These are phyloP conservation scores for Oncorhynchus gorbuscha DNA, from an alignment of 2,113 vertebrate genomes.

Conservation along the genomic window DNA sequence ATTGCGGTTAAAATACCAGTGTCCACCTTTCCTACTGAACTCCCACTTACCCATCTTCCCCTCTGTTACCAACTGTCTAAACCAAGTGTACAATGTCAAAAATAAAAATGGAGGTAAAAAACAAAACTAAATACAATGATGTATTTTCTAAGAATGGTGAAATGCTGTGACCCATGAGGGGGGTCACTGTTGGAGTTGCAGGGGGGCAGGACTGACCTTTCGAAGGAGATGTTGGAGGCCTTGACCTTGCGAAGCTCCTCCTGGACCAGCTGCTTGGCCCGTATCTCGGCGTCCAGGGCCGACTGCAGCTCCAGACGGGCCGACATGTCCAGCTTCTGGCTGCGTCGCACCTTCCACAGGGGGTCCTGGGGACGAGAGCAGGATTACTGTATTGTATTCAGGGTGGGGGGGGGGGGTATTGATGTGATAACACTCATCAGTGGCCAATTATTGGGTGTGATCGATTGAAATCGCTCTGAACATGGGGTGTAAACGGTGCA, in stretches of 20 bases:
- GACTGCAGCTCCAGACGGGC: slow-evolving; percentile 95
- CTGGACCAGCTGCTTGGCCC: slow-evolving; percentile 92
- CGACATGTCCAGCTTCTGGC: slow-evolving; percentile 98
- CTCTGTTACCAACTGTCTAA: background rate
- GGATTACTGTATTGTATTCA: too few relatives aligned
- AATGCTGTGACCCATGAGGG: background rate
- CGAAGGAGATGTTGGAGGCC: slow-evolving; percentile 83
- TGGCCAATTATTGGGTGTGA: too few relatives aligned
- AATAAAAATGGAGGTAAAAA: too few relatives aligned
- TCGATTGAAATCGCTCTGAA: too few relatives aligned
- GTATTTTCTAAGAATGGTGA: too few relatives aligned
- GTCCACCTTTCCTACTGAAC: too few relatives aligned
- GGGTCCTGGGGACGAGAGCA: slow-evolving; percentile 79
- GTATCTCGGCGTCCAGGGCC: slow-evolving; percentile 92
- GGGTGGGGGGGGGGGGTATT: background rate
- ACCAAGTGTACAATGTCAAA: too few relatives aligned
- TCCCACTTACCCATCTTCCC: too few relatives aligned
- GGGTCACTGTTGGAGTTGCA: background rate
- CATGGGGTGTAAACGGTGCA: too few relatives aligned
- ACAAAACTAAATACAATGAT: too few relatives aligned
- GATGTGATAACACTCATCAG: background rate
- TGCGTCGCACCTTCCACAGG: slow-evolving; percentile 95
- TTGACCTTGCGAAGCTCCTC: slow-evolving; percentile 91
- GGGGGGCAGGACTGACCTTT: slow-evolving; percentile 78
- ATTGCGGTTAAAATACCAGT: too few relatives aligned